phyloP scores from a whole-genome alignment of 2,888 invertebrate genomes.

The Latrodectus hesperus region DNA sequence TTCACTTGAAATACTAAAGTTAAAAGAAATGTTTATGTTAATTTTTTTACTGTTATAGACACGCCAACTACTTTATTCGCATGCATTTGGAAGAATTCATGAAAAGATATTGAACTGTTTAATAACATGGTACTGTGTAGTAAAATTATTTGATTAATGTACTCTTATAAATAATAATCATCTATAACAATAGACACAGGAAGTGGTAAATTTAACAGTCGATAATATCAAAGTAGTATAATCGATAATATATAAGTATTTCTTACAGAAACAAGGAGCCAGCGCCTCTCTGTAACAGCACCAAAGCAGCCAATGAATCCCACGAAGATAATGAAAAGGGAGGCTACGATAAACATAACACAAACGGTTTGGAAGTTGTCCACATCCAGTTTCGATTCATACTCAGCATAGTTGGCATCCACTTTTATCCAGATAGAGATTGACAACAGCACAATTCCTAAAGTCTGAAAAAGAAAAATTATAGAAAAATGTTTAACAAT shows the following conservation, averaged over 20 bases:
- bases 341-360: slow-evolving; percentile 46
- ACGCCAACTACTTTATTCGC: too few species aligned
- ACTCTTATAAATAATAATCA: neutral
- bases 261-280: slow-evolving; percentile 49
- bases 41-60: too few species aligned
- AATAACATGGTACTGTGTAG: neutral
- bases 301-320: slow-evolving; percentile 56
- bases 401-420: slow-evolving; percentile 49
- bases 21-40: too few species aligned
- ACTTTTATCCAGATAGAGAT: slow-evolving; percentile 51
- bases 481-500: too few species aligned
- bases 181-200: neutral
- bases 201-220: neutral
- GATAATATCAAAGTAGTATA: neutral
- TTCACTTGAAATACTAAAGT: too few species aligned
- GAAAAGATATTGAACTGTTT: neutral
- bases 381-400: slow-evolving; percentile 39
- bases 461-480: slow-evolving; percentile 16
- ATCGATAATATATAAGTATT: neutral
- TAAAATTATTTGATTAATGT: neutral
- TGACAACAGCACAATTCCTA: slow-evolving; percentile 42
- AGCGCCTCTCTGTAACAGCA: slow-evolving; percentile 37
- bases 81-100: neutral
- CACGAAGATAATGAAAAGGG: slow-evolving; percentile 38
- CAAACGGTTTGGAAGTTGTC: slow-evolving; percentile 50